Percentiles rank a stretch among this genome's conserved stretches.
Evolutionary conservation across 1,140 invertebrate species (phyloP).

Genomic region (Temnothorax nylanderi): DNA sequence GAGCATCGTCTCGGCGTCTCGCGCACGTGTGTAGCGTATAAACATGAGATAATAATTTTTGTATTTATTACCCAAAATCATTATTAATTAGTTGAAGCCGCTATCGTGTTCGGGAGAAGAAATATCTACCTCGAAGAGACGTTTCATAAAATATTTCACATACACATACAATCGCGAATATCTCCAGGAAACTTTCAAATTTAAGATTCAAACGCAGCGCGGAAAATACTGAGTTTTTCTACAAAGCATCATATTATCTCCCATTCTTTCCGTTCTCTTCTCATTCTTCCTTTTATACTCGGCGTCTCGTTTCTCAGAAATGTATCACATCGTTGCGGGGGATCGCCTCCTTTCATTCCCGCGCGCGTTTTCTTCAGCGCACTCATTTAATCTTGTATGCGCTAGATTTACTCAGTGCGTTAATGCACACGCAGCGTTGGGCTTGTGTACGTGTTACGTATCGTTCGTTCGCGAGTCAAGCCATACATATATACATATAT

Average conservation of each 20-base stretch:
- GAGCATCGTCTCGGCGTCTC: neutral
- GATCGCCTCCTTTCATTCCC: neutral
- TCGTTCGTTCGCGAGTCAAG: neutral
- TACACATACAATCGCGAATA: neutral
- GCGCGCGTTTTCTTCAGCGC: neutral
- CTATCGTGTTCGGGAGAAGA: neutral
- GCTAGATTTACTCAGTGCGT: conserved; percentile 6
- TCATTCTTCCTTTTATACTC: neutral
- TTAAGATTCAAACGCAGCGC: neutral
- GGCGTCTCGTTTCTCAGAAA: neutral
- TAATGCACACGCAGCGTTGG: neutral
- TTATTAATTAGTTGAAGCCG: neutral
- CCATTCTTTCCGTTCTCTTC: neutral
- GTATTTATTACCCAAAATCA: neutral
- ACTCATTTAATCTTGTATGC: conserved; percentile 17
- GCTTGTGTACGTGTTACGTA: neutral
- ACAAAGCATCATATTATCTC: neutral
- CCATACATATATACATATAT: conserved; percentile 8
- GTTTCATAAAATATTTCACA: neutral
- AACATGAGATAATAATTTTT: conserved; percentile 2
- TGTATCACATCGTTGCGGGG: neutral
- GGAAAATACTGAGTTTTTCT: neutral
- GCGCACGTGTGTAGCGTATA: neutral
- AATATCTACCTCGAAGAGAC: neutral
- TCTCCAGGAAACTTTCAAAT: neutral